phyloP scores from a whole-genome alignment of 2,797 vertebrate species.

The Premnoplex brunnescens region DNA sequence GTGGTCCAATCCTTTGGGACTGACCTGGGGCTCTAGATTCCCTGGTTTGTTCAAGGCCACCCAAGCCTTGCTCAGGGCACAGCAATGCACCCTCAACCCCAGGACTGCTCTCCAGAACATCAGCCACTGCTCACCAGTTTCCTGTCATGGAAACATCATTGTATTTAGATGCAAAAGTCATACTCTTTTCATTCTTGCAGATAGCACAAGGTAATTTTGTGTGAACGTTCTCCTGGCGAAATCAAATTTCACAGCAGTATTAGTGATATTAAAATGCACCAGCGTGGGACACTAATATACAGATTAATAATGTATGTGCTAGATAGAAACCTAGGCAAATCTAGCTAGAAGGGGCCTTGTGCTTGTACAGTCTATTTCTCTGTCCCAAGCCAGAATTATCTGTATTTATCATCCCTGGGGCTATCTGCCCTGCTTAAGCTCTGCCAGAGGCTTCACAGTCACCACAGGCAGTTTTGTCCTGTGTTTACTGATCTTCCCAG shows the following conservation, averaged over 20 bases:
- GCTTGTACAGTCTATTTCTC: background rate
- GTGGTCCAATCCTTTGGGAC: background rate
- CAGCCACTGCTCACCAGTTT: background rate
- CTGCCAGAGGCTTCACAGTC: background rate
- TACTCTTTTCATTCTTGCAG: background rate
- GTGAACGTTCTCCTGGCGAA: background rate
- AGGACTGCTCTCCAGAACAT: background rate
- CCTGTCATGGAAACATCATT: background rate
- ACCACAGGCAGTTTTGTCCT: background rate
- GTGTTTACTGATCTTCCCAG: background rate
- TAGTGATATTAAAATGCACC: background rate
- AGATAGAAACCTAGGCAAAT: background rate
- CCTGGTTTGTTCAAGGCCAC: background rate
- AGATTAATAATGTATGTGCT: background rate
- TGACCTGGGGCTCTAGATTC: background rate
- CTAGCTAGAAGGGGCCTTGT: background rate
- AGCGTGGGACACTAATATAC: background rate
- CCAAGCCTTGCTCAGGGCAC: background rate
- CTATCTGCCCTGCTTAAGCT: background rate
- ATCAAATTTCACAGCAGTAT: background rate
- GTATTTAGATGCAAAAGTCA: background rate
- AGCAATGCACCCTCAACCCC: background rate
- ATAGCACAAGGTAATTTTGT: background rate
- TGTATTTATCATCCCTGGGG: background rate
- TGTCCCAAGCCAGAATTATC: background rate